phyloP scores from a whole-genome alignment of 2,113 vertebrate genomes.

The Oostethus manadensis region DNA sequence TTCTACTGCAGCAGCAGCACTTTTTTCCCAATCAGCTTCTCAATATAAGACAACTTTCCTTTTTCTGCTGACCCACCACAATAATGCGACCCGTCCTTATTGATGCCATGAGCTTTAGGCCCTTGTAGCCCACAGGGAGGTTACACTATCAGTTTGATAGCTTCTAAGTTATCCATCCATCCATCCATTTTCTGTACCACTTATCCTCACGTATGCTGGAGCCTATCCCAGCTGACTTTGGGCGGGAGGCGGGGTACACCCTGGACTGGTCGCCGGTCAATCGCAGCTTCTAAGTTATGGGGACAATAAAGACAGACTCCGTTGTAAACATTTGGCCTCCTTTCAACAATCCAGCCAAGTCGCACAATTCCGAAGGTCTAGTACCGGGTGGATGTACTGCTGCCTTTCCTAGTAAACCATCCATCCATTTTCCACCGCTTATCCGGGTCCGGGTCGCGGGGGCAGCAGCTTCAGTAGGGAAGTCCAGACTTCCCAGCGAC shows the following conservation, averaged over 20 bases:
- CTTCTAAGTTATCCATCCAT: background rate
- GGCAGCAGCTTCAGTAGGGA: too few relatives aligned
- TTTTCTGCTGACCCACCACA: background rate
- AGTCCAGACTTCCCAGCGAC: too few relatives aligned
- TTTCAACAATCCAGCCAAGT: constrained; percentile 9
- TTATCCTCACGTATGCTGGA: too few relatives aligned
- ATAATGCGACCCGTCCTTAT: constrained; percentile 2
- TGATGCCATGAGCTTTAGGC: constrained; percentile 18
- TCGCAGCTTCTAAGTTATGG: background rate
- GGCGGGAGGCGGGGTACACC: too few relatives aligned
- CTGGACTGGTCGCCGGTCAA: too few relatives aligned
- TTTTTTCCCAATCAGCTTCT: background rate
- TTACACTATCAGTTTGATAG: background rate
- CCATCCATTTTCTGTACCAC: too few relatives aligned
- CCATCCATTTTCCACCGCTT: too few relatives aligned
- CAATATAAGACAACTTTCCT: background rate
- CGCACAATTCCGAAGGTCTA: too few relatives aligned
- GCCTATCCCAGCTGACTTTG: too few relatives aligned
- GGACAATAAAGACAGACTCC: background rate
- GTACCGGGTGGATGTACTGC: too few relatives aligned
- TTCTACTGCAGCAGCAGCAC: background rate
- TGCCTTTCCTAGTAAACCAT: too few relatives aligned
- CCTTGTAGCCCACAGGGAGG: constrained; percentile 20
- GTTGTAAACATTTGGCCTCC: constrained; percentile 25
- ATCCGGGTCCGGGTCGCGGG: too few relatives aligned